Evolutionary conservation across 2,113 vertebrate genomes (phyloP), one percentile per base, ranked within the genome.

Genomic region (Lepisosteus oculatus): DNA sequence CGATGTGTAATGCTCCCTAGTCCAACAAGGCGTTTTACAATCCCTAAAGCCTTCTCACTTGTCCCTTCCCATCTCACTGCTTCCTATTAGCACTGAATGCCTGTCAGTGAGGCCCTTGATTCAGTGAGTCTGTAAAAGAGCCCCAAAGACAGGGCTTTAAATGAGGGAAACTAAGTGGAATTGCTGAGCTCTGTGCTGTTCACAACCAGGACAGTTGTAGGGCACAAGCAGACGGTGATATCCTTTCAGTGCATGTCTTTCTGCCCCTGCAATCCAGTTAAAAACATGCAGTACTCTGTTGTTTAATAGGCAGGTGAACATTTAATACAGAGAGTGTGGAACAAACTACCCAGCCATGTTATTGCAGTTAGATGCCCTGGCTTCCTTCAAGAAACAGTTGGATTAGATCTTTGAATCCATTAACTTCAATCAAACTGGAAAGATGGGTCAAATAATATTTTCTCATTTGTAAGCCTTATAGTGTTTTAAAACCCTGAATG

Each of bases 121-220:
- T 65, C 17, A 65, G 8, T 42, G 62, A 65, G 62, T 7, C 29
- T 65, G 42, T 13, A 65, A 8, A 42, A 44, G 61, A 44, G 70
- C 8, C 51, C 43, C 29, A 8, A 55, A 29, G 75, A 42, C 43
- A n/a, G 45, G 6, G 12, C 61, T 12, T 41, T 59, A 47, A 71
- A 43, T 44, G 64, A 68, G 47, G 72, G 55, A 55, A 51, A 8
- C 61, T 47, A n/a, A n/a, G 56, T 14, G 11, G 45, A 59, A 13
- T 12, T 68, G 54, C 55, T 45, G 69, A 69, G 14, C 17, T 67
- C 61, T 45, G 43, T 3, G 8, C 54, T 6, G 59, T 68, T 69
- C 15, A 61, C 7, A 17, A 68, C n/a, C 12, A 51, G 59, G 70
- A 74, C 69, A 63, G 70, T 59, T 62, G 29, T 2, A 29, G 29